Evolutionary conservation across 2,888 invertebrate species (phyloP).

Genomic region (Cosmorhoe ocellata): DNA sequence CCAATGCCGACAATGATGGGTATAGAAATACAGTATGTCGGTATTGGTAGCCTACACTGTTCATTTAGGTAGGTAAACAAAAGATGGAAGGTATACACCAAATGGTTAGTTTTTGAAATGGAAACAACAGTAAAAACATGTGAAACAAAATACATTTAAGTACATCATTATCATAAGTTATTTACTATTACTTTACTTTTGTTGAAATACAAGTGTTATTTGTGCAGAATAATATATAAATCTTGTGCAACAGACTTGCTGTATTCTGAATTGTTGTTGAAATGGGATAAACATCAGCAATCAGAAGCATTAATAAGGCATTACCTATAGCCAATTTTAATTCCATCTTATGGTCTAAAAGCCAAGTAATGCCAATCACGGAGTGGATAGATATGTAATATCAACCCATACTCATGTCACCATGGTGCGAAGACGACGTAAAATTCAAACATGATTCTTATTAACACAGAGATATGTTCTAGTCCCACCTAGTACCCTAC

Average conservation of each 20-base stretch:
- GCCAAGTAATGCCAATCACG: too few relatives aligned
- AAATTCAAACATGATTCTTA: too few relatives aligned
- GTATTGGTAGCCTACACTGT: slow-evolving; percentile 7
- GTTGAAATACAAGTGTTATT: background rate
- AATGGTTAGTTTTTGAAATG: slow-evolving; percentile 32
- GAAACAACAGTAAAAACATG: slow-evolving; percentile 25
- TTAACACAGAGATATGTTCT: too few relatives aligned
- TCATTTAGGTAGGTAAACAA: slow-evolving; percentile 9
- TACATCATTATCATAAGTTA: background rate
- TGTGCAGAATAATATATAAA: background rate
- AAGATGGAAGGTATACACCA: slow-evolving; percentile 19
- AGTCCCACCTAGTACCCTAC: too few relatives aligned
- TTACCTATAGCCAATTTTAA: slow-evolving; percentile 1
- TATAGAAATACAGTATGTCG: slow-evolving; percentile 9
- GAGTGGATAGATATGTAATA: too few relatives aligned
- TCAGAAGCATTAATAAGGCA: slow-evolving; percentile 7
- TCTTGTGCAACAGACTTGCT: background rate
- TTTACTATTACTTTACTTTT: too few relatives aligned
- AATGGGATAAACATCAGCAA: slow-evolving; percentile 1
- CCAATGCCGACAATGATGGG: slow-evolving; percentile 17
- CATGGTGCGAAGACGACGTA: too few relatives aligned
- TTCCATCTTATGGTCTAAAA: too few relatives aligned
- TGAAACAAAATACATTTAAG: slow-evolving; percentile 34
- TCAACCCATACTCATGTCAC: too few relatives aligned
- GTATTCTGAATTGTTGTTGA: background rate